These are phyloP conservation scores for Scaptomyza graminum DNA, from an alignment of 1,140 invertebrate species.

Conservation along the genomic window DNA sequence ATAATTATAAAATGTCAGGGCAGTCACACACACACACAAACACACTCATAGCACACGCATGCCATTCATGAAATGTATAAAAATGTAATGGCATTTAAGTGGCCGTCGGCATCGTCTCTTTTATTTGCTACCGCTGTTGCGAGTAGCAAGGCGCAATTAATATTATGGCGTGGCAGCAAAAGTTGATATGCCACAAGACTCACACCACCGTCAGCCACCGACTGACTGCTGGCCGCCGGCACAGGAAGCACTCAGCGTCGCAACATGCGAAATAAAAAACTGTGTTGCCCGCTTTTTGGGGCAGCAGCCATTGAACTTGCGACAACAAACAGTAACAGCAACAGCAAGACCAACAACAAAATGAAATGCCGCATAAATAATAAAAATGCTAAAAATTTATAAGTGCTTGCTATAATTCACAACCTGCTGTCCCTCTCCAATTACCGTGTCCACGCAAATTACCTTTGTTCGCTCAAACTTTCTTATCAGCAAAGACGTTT, in stretches of 20 bases:
- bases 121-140: constrained; percentile 30
- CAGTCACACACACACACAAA: constrained; percentile 21
- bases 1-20: constrained; percentile 77
- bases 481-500: constrained; percentile 37
- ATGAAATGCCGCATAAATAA: constrained; percentile 76
- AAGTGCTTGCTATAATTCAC: constrained; percentile 76
- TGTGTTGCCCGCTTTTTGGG: constrained; percentile 62
- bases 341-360: constrained; percentile 46
- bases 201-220: constrained; percentile 19
- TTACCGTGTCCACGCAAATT: constrained; percentile 67
- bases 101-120: constrained; percentile 59
- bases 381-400: constrained; percentile 66
- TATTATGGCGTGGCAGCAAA: constrained; percentile 78
- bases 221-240: constrained; percentile 25
- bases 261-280: constrained; percentile 81
- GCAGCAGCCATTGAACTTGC: constrained; percentile 67
- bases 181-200: constrained; percentile 67
- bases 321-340: not conserved
- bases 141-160: constrained; percentile 67
- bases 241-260: constrained; percentile 78
- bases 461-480: constrained; percentile 32
- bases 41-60: constrained; percentile 38
- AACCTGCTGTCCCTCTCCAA: constrained; percentile 46
- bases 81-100: constrained; percentile 81
- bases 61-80: constrained; percentile 65